phyloP scores from a whole-genome alignment of 2,888 invertebrate species.

The Cylindroiulus punctatus region DNA sequence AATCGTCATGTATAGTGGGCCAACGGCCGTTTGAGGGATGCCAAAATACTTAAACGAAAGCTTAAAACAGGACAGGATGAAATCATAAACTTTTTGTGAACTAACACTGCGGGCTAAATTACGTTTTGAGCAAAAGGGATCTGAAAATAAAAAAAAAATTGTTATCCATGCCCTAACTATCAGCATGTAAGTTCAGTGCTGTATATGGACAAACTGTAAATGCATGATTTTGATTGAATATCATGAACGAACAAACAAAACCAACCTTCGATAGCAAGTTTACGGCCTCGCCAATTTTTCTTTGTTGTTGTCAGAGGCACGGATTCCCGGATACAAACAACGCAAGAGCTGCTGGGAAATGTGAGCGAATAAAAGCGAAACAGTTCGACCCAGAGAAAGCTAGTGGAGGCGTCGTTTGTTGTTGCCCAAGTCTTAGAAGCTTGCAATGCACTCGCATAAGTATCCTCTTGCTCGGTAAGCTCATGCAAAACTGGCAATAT shows the following conservation, averaged over 20 bases:
- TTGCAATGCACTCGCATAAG: slow-evolving; percentile 60
- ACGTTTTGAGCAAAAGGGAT: slow-evolving; percentile 68
- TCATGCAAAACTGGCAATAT: slow-evolving; percentile 68
- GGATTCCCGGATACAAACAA: slow-evolving; percentile 61
- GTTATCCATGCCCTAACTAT: too few species aligned
- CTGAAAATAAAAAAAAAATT: too few species aligned
- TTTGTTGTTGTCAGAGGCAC: slow-evolving; percentile 61
- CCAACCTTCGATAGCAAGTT: slow-evolving; percentile 65
- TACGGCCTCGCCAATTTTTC: slow-evolving; percentile 64
- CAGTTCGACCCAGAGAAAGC: slow-evolving; percentile 65
- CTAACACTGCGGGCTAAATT: slow-evolving; percentile 68
- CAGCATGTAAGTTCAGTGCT: too few species aligned
- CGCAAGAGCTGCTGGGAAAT: slow-evolving; percentile 61
- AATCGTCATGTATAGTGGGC: slow-evolving; percentile 64
- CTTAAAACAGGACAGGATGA: slow-evolving; percentile 67
- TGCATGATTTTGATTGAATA: too few species aligned
- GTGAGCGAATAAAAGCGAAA: slow-evolving; percentile 65
- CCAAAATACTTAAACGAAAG: slow-evolving; percentile 68
- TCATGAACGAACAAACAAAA: slow-evolving; percentile 44
- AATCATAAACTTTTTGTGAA: slow-evolving; percentile 67
- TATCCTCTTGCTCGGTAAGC: slow-evolving; percentile 60
- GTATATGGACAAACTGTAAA: too few species aligned
- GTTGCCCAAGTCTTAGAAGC: slow-evolving; percentile 45
- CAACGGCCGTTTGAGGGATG: slow-evolving; percentile 65
- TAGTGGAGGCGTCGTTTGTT: slow-evolving; percentile 62